A percentile compares a stretch with the other conserved stretches of the same genome.
Evolutionary conservation across 2,113 vertebrate genomes (phyloP).

Genomic region (Mobula hypostoma): DNA sequence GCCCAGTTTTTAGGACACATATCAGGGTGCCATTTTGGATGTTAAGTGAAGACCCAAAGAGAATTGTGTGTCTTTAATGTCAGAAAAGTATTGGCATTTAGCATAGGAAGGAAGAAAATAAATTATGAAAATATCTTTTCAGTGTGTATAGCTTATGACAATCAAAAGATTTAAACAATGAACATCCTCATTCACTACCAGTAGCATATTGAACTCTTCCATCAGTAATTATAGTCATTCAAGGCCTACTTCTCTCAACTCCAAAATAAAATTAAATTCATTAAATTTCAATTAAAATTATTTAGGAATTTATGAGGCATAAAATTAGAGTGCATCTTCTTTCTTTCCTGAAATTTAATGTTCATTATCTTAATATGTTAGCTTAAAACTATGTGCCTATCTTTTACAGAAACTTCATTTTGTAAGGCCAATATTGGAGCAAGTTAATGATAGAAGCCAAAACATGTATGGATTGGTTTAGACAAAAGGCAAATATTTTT

Average conservation of each 20-base stretch:
- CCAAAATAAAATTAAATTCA: background rate
- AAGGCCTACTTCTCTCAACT: background rate
- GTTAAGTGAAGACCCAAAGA: background rate
- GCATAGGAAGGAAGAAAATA: background rate
- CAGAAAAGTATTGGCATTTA: background rate
- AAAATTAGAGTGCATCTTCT: background rate
- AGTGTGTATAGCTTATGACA: background rate
- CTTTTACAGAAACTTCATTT: background rate
- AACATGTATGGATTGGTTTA: background rate
- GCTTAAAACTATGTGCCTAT: background rate
- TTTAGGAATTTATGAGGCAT: background rate
- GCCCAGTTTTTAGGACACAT: background rate
- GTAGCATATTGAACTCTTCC: background rate
- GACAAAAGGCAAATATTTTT: background rate
- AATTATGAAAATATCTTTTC: conserved; percentile 2
- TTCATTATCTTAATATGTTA: background rate
- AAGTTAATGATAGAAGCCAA: background rate
- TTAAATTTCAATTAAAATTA: background rate
- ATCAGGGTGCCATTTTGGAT: background rate
- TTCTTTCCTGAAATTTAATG: background rate
- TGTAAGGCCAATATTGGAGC: background rate
- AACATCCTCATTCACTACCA: background rate
- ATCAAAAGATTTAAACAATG: background rate
- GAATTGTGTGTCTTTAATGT: background rate
- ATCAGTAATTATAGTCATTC: background rate